Base-by-base conservation (phyloP, 1,140 invertebrate species). In the Acromyrmex heyeri region DNA sequence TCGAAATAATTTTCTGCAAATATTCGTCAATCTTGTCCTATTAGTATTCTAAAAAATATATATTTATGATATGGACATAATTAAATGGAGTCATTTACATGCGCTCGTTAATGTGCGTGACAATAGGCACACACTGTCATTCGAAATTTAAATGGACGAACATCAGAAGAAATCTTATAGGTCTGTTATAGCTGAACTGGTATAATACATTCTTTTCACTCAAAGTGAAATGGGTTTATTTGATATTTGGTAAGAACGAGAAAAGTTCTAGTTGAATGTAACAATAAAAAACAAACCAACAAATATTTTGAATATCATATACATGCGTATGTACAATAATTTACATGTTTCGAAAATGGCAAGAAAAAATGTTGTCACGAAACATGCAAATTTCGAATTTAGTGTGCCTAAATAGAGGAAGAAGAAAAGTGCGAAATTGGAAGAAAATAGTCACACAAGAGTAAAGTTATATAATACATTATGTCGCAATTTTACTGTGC, bases 401-500 rank as follows among this genome's bases (percentile, higher is more conserved):
- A 48, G n/a, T 12, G 6, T 48, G 12, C 1, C 2, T 6, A 14
- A 10, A 62, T 5, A 1, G 6, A 21, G n/a, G 18, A 4, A 6
- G 24, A 53, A 24, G 44, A 38, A 59, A 27, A 14, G 5, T 69
- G 10, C 24, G 10, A 53, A 79, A 16, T 18, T 57, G 7, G 7
- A 73, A 5, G 3, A 14, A 34, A 62, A n/a, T 16, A 69, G 3
- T 14, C n/a, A 12, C 7, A 14, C 14, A 1, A 21, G 14, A 21
- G 38, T 44, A 30, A 81, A 24, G 57, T 83, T 75, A 83, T 14
- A 7, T 50, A 50, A 61, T 16, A 24, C 10, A 5, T 73, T 61
- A 21, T 38, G 38, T 14, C 65, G 38, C 16, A 16, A 6, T 48
- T n/a, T 14, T 61, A 34, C 18, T 61, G 27, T 38, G n/a, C 24